Evolutionary conservation across 2,888 invertebrate genomes (phyloP), one percentile per base, ranked within the genome.

Genomic region (Epistrophe eligans): DNA sequence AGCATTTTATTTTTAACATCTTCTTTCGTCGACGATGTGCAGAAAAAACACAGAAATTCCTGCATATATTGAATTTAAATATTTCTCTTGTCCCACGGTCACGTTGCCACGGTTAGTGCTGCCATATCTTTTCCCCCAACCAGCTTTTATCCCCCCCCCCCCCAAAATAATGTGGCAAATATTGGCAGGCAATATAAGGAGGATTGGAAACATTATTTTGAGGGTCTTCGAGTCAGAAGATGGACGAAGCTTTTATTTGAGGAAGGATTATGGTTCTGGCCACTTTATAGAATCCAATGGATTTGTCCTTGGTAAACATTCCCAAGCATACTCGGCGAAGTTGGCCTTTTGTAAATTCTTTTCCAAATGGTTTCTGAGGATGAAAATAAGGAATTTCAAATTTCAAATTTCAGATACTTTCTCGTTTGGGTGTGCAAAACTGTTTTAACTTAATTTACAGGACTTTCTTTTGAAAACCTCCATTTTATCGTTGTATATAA

Each of bases 61-160:
- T 87, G 87, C 82, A 87, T 87, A 87, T 87, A 87, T 87, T 87
- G 87, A 87, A 87, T 87, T 87, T 83, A 87, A 87, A 87, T 87
- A 83, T 79, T 83, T 79, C 76, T 62, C 79, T 87, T 83, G 74
- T 83, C 76, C 83, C 87, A 82, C 83, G 79, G 82, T 87, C 74
- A 83, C 60, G 66, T 57, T 74, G 82, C 64, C 74, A 83, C 76
- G 74, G 71, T 76, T 77, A 79, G 64, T 74, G 72, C 40, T 52
- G 32, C 71, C 71, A 50, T 28, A 43, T 43, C 70, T 10, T 38
- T n/a, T n/a, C n/a, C 10, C 28, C 45, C 45, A 15, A 6, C 32
- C 50, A 13, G 5, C 19, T 19, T 32, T 32, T 40, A 13, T 13
- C 7, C 4, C 1, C 3, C 1, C n/a, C 9, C 9, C 7, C 4